Base-by-base conservation (phyloP, 2,888 invertebrate species). In the Antitype chi region DNA sequence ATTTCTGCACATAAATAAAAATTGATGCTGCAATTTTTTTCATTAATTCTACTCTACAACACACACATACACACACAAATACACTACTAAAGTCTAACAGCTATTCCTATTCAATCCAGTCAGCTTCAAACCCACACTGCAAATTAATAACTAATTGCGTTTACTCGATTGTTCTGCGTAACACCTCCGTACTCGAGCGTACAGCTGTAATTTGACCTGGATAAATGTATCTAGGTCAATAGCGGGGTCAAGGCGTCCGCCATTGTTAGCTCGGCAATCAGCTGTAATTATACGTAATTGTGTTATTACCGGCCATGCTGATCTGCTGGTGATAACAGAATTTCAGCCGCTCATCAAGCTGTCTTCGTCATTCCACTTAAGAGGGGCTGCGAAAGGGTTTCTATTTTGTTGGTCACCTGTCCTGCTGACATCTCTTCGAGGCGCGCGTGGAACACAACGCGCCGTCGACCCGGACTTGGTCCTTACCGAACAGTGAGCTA, bases 231-330 rank as follows among this genome's bases (percentile, higher is more conserved):
- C 89, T 89, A 85, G 92, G 92, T 91, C 92, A 92, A 92, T 91
- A 91, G 90, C 92, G 91, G 87, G 92, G 92, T 92, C 92, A 92
- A 92, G 92, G 92, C 84, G 88, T 78, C 83, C 85, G 86, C 90
- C 85, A 91, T 91, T 90, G 92, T 91, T 88, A 72, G 74, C 80
- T 85, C 79, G 77, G 80, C 82, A 89, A 87, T 82, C 88, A 88
- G 89, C 88, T 88, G 89, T 87, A 88, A 88, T 88, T 89, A 81
- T 60, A 89, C 81, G 73, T 87, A 89, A 88, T 89, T 87, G 82
- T 87, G 59, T 76, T 78, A 82, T 83, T 82, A 87, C 85, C 32
- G 70, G 13, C 62, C 64, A 71, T 69, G 71, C 82, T 73, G 85
- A 83, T 83, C 77, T 69, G 43, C 70, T 72, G 67, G 57, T 60